Evolutionary conservation across 2,888 invertebrate genomes (phyloP).

Genomic region (Pyrocoelia pectoralis): DNA sequence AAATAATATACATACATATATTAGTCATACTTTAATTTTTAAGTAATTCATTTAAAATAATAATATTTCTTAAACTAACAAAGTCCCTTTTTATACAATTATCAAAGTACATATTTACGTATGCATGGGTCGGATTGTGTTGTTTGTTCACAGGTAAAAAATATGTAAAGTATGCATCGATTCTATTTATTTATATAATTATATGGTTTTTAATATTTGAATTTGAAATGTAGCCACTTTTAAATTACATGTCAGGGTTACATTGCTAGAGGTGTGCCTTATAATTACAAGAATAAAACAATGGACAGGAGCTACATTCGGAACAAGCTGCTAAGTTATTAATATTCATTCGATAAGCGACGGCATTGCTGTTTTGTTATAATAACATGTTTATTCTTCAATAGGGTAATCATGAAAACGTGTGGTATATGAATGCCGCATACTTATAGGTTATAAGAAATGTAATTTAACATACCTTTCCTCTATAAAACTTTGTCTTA

Average conservation of each 20-base stretch:
- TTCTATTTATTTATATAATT: slow-evolving; percentile 23
- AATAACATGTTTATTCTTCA: slow-evolving; percentile 18
- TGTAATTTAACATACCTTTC: too few species aligned
- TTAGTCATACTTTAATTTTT: too few species aligned
- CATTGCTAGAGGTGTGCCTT: slow-evolving; percentile 19
- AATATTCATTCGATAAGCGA: slow-evolving; percentile 33
- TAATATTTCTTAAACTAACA: too few species aligned
- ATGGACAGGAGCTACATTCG: slow-evolving; percentile 29
- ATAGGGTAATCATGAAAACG: slow-evolving; percentile 4
- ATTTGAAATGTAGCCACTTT: slow-evolving; percentile 27
- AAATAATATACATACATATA: too few species aligned
- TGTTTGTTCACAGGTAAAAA: not conserved
- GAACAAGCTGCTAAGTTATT: slow-evolving; percentile 33
- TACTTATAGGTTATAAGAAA: too few species aligned
- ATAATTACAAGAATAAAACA: slow-evolving; percentile 32
- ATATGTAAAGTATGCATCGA: not conserved
- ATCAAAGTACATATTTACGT: too few species aligned
- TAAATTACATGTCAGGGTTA: slow-evolving; percentile 28
- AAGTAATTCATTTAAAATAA: too few species aligned
- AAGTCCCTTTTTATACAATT: too few species aligned
- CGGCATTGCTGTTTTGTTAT: slow-evolving; percentile 26
- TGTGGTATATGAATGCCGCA: not conserved
- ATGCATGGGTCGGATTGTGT: too few species aligned
- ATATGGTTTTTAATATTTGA: slow-evolving; percentile 24
- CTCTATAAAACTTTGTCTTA: too few species aligned